Evolutionary conservation across 2,888 invertebrate species (phyloP).

Genomic region (Chrysotoxum bicinctum): DNA sequence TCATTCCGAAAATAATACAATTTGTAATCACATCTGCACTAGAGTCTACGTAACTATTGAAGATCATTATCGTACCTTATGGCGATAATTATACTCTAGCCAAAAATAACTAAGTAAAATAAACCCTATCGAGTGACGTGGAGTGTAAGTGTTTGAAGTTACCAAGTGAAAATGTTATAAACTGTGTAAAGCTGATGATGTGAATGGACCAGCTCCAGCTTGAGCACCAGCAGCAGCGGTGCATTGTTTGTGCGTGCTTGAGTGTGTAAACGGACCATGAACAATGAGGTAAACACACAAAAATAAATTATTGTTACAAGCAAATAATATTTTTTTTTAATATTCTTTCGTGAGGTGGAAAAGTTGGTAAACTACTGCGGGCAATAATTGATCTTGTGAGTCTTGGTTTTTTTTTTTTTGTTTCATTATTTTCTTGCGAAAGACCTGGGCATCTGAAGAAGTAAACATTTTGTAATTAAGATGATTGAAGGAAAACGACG

Average conservation of each 20-base stretch:
- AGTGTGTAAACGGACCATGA: slow-evolving; percentile 37
- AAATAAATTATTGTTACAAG: slow-evolving; percentile 65
- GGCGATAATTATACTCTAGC: no score
- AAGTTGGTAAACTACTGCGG: slow-evolving; percentile 65
- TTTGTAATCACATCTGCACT: no score
- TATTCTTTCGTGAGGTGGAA: slow-evolving; percentile 27
- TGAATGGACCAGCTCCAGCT: slow-evolving; percentile 47
- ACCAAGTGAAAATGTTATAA: neutral
- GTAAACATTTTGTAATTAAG: slow-evolving; percentile 33
- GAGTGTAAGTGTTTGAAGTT: neutral
- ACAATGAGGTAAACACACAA: slow-evolving; percentile 57
- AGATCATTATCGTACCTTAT: no score
- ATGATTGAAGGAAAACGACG: slow-evolving; percentile 16
- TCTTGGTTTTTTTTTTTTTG: neutral
- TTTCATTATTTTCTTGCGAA: slow-evolving; percentile 3
- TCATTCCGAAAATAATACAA: no score
- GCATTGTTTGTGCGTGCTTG: slow-evolving; percentile 21
- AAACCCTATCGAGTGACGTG: neutral
- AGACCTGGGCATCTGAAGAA: slow-evolving; percentile 18
- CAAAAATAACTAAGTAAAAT: no score
- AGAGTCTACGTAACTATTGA: no score
- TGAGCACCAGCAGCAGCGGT: neutral
- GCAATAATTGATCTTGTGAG: slow-evolving; percentile 66
- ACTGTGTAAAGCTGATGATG: slow-evolving; percentile 28
- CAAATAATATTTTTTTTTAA: slow-evolving; percentile 18